Evolutionary conservation across 2,797 vertebrate species (phyloP).

Genomic region (Menidia menidia): DNA sequence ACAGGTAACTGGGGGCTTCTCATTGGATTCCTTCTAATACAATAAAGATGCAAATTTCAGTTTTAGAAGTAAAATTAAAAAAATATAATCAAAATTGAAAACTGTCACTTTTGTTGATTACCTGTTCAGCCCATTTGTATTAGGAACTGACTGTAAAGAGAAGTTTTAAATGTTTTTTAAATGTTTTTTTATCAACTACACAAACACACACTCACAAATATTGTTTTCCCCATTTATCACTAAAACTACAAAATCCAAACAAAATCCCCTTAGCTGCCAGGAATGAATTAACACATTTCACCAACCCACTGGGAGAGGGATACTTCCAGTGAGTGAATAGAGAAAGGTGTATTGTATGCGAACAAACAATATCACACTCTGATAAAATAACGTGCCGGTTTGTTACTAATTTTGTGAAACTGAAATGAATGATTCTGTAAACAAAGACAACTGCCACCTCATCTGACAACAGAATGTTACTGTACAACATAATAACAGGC

Average conservation of each 20-base stretch:
- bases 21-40: background rate
- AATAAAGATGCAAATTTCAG: background rate
- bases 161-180: background rate
- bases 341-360: background rate
- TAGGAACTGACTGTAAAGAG: background rate
- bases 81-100: background rate
- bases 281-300: background rate
- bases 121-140: background rate
- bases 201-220: background rate
- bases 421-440: too few relatives aligned
- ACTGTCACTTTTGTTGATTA: constrained; percentile 2
- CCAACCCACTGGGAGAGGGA: background rate
- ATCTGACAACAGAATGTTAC: too few relatives aligned
- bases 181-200: background rate
- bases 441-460: too few relatives aligned
- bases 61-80: background rate
- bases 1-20: too few relatives aligned
- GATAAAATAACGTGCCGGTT: background rate
- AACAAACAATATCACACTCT: background rate
- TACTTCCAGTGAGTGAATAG: too few relatives aligned
- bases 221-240: background rate
- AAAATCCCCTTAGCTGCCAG: background rate
- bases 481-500: too few relatives aligned
- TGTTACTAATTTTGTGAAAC: too few relatives aligned
- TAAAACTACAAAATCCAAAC: background rate